Percentiles rank a stretch among this genome's conserved stretches.
Conservation (phyloP, 2,888 invertebrate genomes). For the Epistrophe eligans region DNA sequence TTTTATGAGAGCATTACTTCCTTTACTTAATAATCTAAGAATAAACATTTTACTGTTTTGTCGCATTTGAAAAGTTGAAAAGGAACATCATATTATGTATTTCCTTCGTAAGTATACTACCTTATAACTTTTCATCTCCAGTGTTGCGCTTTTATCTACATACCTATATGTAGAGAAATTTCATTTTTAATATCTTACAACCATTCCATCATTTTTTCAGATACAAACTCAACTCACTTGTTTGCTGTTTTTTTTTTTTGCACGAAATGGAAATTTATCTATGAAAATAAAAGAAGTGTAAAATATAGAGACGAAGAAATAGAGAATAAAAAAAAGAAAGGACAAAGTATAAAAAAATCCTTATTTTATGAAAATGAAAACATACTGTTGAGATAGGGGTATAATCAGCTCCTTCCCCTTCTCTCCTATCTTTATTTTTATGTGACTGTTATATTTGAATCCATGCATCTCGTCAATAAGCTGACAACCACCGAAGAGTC, state of each 20-base stretch:
- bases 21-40: background rate
- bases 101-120: background rate
- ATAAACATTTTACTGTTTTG: background rate
- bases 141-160: slow-evolving; percentile 7
- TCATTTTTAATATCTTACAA: slow-evolving; percentile 64
- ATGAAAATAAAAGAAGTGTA: slow-evolving; percentile 43
- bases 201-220: slow-evolving; percentile 32
- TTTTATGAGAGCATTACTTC: background rate
- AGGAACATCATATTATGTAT: background rate
- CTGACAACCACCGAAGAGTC: slow-evolving; percentile 25
- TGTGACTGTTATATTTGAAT: no score
- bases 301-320: slow-evolving; percentile 22
- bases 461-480: slow-evolving; percentile 36
- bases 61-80: background rate
- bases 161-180: slow-evolving; percentile 36
- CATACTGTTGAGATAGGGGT: slow-evolving; percentile 38
- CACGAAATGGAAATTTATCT: slow-evolving; percentile 62
- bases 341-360: slow-evolving; percentile 62
- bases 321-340: slow-evolving; percentile 26
- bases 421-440: background rate
- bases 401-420: background rate
- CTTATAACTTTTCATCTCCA: slow-evolving; percentile 20
- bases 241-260: slow-evolving; percentile 46
- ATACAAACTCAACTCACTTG: slow-evolving; percentile 13
- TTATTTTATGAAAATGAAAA: slow-evolving; percentile 73